Evolutionary conservation across 2,888 invertebrate species (phyloP).

Genomic region (Microctonus hyperodae): DNA sequence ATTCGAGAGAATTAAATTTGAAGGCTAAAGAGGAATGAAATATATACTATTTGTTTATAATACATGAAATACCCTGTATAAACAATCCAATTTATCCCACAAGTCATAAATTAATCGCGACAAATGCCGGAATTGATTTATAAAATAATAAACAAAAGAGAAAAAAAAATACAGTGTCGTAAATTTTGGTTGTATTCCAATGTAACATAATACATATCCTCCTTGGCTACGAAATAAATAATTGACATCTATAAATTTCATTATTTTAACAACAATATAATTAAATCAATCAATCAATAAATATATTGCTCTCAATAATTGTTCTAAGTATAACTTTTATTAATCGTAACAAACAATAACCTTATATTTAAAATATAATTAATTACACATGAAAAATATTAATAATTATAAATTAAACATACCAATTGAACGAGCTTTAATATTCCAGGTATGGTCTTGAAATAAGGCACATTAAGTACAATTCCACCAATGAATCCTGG

Average conservation of each 20-base stretch:
- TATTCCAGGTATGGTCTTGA: constrained; percentile 81
- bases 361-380: too few relatives aligned
- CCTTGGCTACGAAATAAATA: too few relatives aligned
- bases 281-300: too few relatives aligned
- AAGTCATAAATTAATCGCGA: too few relatives aligned
- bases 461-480: constrained; percentile 80
- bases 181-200: background rate
- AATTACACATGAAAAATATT: background rate
- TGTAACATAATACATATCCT: background rate
- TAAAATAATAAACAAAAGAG: background rate
- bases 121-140: background rate
- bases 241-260: too few relatives aligned
- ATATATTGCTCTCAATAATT: too few relatives aligned
- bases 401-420: constrained; percentile 62
- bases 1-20: background rate
- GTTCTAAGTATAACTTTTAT: too few relatives aligned
- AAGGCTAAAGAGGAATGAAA: background rate
- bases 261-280: too few relatives aligned
- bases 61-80: too few relatives aligned
- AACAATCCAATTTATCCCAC: background rate
- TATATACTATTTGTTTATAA: too few relatives aligned
- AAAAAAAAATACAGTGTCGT: background rate
- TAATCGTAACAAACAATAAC: too few relatives aligned
- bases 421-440: constrained; percentile 84
- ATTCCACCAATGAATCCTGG: constrained; percentile 72